Evolutionary conservation across 2,797 vertebrate genomes (phyloP).

Genomic region (Dendrocincla tyrannina): DNA sequence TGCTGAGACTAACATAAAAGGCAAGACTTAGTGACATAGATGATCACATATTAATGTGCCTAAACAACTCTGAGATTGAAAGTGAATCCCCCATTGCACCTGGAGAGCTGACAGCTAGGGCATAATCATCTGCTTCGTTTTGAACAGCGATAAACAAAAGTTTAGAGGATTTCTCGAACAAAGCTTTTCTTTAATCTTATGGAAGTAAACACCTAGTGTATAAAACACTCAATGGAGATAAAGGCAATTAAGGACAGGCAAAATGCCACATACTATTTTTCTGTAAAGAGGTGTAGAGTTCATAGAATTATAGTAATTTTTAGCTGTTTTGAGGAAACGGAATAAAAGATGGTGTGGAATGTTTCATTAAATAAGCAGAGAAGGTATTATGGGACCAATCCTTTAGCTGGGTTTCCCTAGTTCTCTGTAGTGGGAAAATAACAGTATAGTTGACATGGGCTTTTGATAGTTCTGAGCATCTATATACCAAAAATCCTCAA

Average conservation of each 20-base stretch:
- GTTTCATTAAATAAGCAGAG: background rate
- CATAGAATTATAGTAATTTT: background rate
- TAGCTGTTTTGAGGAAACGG: background rate
- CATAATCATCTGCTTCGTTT: background rate
- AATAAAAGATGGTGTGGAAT: background rate
- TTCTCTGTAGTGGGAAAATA: background rate
- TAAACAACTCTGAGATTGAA: background rate
- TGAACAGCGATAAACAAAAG: background rate
- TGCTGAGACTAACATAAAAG: background rate
- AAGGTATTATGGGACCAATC: background rate
- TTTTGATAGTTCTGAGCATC: background rate
- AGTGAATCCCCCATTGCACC: background rate
- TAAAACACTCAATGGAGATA: background rate
- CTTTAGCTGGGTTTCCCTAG: fast-evolving
- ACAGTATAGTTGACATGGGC: background rate
- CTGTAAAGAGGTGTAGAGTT: background rate
- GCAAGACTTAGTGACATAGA: background rate
- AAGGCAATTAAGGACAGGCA: background rate
- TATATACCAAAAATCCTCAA: background rate
- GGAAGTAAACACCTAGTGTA: background rate
- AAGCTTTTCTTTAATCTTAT: background rate
- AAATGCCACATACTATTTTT: background rate
- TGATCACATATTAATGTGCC: background rate
- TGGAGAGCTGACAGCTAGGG: background rate
- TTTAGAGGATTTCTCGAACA: background rate